Evolutionary conservation across 2,888 invertebrate genomes (phyloP), one percentile per base, ranked within the genome.

Genomic region (Minunthozetes semirufus): DNA sequence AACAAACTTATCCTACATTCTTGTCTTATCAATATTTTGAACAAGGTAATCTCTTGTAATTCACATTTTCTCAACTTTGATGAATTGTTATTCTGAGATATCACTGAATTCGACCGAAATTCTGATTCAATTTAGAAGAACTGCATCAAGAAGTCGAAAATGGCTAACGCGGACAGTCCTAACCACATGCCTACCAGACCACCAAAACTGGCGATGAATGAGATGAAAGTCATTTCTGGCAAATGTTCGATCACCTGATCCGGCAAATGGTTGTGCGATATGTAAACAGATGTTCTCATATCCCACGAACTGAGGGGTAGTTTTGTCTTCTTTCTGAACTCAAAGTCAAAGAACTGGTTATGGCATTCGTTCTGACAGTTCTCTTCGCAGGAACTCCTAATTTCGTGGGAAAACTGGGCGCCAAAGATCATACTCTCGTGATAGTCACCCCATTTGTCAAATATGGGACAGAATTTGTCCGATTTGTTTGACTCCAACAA

Each of bases 221-320:
- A 61, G 3, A 61, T 61, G 29, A 61, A 61, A 11, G 61, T 61
- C 61, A 61, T 61, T 61, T 61, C 61, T 8, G 61, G 61, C 29
- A 61, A 61, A 29, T 61, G 61, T 61, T 61, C 61, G 61, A 61
- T 61, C 61, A 61, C 61, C n/a, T 61, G 61, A 29, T 61, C 61
- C 15, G 61, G 61, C 29, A 61, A 29, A 29, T 29, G 68, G 19
- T 68, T 68, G 46, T 68, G 68, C 15, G 68, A 22, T 68, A 68
- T 68, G 22, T 46, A 46, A 3, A 68, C 68, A 15, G 22, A 25
- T 0, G 68, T 42, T 42, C 46, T 42, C 42, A n/a, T 68, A 42
- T 68, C 68, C 68, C 68, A 68, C 22, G 68, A 22, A 68, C 42
- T 46, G 3, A 42, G n/a, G 17, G 46, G 42, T 42, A 42, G 25